A percentile compares a stretch with the other conserved stretches of the same genome.
Conservation (phyloP, 2,797 vertebrate species). For the Alfaro cultratus region DNA sequence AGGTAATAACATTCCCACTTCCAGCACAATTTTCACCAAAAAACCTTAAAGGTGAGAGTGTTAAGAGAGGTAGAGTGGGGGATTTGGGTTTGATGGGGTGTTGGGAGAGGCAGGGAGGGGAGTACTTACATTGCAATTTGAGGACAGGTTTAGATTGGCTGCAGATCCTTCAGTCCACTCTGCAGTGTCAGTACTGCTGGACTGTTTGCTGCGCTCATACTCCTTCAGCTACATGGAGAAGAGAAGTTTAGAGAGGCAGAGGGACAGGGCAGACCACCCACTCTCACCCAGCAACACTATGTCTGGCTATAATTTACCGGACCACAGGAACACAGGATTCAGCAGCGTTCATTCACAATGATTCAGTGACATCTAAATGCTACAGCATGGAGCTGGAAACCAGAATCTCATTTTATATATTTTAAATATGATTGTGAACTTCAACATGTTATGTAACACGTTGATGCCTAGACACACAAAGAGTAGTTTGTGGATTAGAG, state of each 20-base stretch:
- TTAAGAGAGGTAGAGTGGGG: conserved; percentile 28
- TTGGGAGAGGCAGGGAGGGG: conserved; percentile 33
- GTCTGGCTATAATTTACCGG: conserved; percentile 17
- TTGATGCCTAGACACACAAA: neutral
- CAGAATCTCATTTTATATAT: neutral
- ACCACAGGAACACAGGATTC: conserved; percentile 2
- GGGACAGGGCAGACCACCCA: conserved; percentile 60
- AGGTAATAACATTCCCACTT: conserved; percentile 6
- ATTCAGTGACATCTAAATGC: conserved; percentile 2
- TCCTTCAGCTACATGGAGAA: conserved; percentile 96
- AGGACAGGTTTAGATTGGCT: conserved; percentile 89
- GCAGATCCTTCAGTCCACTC: conserved; percentile 93
- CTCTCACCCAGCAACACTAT: conserved; percentile 59
- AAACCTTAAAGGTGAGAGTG: conserved; percentile 49
- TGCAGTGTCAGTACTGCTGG: conserved; percentile 83
- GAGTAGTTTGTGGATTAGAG: neutral
- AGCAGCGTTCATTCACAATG: conserved; percentile 26
- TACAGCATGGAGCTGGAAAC: neutral
- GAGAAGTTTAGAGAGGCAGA: conserved; percentile 84
- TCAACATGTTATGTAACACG: neutral
- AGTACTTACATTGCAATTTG: conserved; percentile 95
- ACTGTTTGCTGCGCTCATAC: conserved; percentile 94
- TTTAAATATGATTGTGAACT: neutral
- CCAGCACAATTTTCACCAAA: conserved; percentile 22
- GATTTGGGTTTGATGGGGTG: conserved; percentile 13